Evolutionary conservation across 2,888 invertebrate genomes (phyloP).

Genomic region (Orthosia cruda): DNA sequence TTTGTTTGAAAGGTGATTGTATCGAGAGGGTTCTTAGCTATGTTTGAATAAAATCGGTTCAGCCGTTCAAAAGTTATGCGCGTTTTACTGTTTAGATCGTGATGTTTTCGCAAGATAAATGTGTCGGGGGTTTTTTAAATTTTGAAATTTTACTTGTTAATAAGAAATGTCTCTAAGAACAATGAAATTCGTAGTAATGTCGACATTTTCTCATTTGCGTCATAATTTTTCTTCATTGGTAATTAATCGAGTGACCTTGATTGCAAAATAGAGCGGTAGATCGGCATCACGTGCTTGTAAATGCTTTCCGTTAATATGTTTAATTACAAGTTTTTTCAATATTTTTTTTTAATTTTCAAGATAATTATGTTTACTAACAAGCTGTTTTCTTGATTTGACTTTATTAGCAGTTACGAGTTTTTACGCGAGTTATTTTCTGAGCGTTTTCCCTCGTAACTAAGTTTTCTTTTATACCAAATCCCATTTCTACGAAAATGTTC

Average conservation of each 20-base stretch:
- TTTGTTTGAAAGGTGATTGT: too few species aligned
- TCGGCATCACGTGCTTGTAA: slow-evolving; percentile 28
- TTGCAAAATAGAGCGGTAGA: slow-evolving; percentile 2
- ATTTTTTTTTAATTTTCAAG: too few species aligned
- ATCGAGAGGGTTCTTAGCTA: too few species aligned
- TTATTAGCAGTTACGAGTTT: too few species aligned
- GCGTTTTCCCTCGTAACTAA: neutral
- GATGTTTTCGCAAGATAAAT: too few species aligned
- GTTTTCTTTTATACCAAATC: neutral
- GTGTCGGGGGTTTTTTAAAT: too few species aligned
- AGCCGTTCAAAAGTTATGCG: too few species aligned
- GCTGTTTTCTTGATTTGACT: slow-evolving; percentile 16
- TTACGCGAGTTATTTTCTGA: neutral
- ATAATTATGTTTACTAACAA: neutral
- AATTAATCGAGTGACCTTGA: slow-evolving; percentile 38
- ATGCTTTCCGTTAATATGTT: neutral
- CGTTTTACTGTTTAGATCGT: too few species aligned
- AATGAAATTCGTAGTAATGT: slow-evolving; percentile 19
- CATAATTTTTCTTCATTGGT: slow-evolving; percentile 20
- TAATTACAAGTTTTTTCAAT: slow-evolving; percentile 20
- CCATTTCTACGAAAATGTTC: neutral
- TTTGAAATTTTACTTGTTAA: too few species aligned
- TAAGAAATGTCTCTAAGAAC: slow-evolving; percentile 19
- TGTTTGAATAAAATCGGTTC: too few species aligned
- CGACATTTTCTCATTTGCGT: slow-evolving; percentile 58